Evolutionary conservation across 2,797 vertebrate genomes (phyloP), one percentile per base, ranked within the genome.

Genomic region (Acrocephalus scirpaceus): DNA sequence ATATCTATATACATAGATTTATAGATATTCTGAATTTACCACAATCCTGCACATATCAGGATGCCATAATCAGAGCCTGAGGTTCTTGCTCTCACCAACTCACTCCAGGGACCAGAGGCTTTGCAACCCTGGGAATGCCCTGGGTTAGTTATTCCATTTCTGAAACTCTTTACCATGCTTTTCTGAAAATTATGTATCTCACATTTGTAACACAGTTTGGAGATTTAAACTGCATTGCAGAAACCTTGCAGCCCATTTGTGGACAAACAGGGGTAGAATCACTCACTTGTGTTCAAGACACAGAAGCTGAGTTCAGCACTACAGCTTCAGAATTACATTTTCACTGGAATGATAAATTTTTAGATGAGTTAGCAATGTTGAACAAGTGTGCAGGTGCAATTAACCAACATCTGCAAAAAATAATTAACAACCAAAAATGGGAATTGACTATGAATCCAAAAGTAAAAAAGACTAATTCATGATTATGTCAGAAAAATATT

Each of bases 371-470:
- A 86, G 66, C 53, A 88, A 56, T 18, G 42, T 34, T 70, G 51
- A 90, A 56, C 25, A 67, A 76, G 20, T 17, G n/a, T 87, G 88
- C 80, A 90, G 44, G 79, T 88, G 76, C 44, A 92, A 72, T 75
- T 94, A 95, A 75, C n/a, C 23, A 86, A 54, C 40, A 47, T 40
- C 64, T 76, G 64, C 67, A 72, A 90, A 92, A 88, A 90, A 58
- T 34, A 86, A 69, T 75, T 75, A 72, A n/a, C 29, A 38, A 76
- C 38, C 18, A 27, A 65, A 94, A 84, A 25, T 61, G 32, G 44
- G 38, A 90, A 75, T 65, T 13, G 4, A 66, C 47, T 34, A 14
- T 36, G 56, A 78, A 54, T 69, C 20, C 44, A 53, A 71, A 90
- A 86, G 32, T 45, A 20, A 75, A 88, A 83, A 66, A 62, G 29